phyloP scores from a whole-genome alignment of 2,113 vertebrate species.

The Esox niger region DNA sequence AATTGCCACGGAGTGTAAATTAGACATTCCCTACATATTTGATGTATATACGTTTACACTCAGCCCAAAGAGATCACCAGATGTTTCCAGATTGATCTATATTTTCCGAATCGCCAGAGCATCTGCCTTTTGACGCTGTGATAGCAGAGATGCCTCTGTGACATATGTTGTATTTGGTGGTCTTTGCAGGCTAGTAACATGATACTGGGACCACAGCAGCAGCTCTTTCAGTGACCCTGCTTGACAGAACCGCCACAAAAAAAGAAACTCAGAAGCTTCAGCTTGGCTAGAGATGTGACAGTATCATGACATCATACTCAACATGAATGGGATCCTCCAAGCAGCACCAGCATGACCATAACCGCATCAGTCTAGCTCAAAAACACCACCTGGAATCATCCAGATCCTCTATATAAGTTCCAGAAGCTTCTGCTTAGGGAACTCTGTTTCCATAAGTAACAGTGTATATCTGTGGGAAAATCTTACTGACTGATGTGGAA shows the following conservation, averaged over 20 bases:
- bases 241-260: slow-evolving; percentile 48
- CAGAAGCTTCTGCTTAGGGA: too few relatives aligned
- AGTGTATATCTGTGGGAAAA: too few relatives aligned
- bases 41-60: neutral
- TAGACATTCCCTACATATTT: neutral
- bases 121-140: neutral
- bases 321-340: slow-evolving; percentile 18
- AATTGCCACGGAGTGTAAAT: neutral
- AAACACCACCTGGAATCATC: too few relatives aligned
- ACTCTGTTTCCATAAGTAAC: too few relatives aligned
- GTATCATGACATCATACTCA: slow-evolving; percentile 22
- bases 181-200: slow-evolving; percentile 35
- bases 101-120: neutral
- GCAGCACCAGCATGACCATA: slow-evolving; percentile 7
- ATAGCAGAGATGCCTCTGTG: neutral
- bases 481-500: too few relatives aligned
- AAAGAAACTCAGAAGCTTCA: slow-evolving; percentile 29
- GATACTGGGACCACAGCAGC: slow-evolving; percentile 34
- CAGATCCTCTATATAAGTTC: too few relatives aligned
- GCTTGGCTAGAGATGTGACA: slow-evolving; percentile 54
- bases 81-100: neutral
- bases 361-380: too few relatives aligned
- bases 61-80: neutral
- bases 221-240: slow-evolving; percentile 24
- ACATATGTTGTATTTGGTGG: slow-evolving; percentile 28